Conservation (phyloP, 2,888 invertebrate species). For the Dynastes maya region DNA sequence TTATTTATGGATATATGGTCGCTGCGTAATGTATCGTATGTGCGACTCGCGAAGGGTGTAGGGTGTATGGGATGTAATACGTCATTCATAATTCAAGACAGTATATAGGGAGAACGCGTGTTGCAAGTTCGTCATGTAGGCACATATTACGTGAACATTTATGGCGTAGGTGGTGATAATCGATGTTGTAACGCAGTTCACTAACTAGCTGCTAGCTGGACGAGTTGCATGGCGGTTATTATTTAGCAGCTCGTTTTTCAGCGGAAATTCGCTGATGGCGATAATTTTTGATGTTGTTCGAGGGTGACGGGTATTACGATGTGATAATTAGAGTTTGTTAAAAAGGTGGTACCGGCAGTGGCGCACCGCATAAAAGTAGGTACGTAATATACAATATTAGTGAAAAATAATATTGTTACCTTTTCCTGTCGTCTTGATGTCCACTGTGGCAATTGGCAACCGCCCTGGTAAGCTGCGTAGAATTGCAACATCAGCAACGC, state of each 20-base stretch:
- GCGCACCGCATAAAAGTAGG: too few relatives aligned
- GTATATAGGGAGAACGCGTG: background rate
- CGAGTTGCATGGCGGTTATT: background rate
- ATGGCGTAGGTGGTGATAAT: background rate
- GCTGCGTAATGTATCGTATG: too few relatives aligned
- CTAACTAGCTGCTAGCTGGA: too few relatives aligned
- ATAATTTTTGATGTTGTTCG: background rate
- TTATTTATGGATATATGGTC: too few relatives aligned
- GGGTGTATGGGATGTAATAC: background rate
- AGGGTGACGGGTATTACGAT: background rate
- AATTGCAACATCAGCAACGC: too few relatives aligned
- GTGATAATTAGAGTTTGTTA: background rate
- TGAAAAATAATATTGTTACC: too few relatives aligned
- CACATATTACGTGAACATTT: background rate
- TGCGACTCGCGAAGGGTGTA: too few relatives aligned
- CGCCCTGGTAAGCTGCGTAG: too few relatives aligned
- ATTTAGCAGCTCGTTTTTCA: constrained; percentile 2
- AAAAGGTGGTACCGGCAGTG: background rate
- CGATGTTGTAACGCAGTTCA: background rate
- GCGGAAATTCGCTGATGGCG: background rate
- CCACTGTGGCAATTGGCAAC: too few relatives aligned
- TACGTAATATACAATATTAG: too few relatives aligned
- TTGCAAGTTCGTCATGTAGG: background rate
- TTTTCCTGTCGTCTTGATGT: too few relatives aligned
- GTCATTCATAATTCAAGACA: constrained; percentile 13